phyloP scores from a whole-genome alignment of 2,797 vertebrate species.

The Sebastes vulpes region DNA sequence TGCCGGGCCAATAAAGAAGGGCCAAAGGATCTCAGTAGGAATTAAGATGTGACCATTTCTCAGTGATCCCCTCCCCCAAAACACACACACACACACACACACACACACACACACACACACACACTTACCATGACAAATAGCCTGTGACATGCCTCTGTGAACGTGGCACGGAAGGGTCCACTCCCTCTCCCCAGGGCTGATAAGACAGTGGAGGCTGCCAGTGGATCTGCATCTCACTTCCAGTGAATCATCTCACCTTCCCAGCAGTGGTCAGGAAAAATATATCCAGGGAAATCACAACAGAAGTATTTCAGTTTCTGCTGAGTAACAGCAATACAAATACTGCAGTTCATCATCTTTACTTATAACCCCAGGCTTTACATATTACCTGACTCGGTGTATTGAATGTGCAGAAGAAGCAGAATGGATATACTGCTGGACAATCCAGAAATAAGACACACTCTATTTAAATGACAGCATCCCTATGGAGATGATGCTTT shows the following conservation, averaged over 20 bases:
- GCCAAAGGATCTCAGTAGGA: slow-evolving; percentile 35
- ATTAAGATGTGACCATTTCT: slow-evolving; percentile 69
- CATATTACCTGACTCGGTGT: slow-evolving; percentile 4
- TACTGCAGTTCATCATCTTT: not conserved
- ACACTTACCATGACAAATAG: slow-evolving; percentile 80
- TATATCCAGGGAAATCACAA: not conserved
- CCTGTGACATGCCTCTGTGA: slow-evolving; percentile 81
- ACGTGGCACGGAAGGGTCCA: slow-evolving; percentile 82
- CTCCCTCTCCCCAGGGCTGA: slow-evolving; percentile 64
- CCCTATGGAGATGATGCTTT: not conserved
- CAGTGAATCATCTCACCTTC: not conserved
- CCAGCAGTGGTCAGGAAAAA: not conserved
- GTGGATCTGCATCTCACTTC: slow-evolving; percentile 3
- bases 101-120: slow-evolving; percentile 36
- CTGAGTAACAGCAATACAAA: not conserved
- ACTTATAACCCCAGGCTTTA: not conserved
- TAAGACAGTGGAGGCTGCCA: slow-evolving; percentile 14
- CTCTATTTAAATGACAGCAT: not conserved
- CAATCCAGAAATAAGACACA: not conserved
- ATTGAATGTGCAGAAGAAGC: not conserved
- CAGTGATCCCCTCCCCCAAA: slow-evolving; percentile 59
- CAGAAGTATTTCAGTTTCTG: not conserved
- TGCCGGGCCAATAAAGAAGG: slow-evolving; percentile 1
- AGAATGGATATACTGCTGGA: not conserved
- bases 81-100: not conserved